These are phyloP conservation scores for Andricus quercusramuli DNA, from an alignment of 2,888 invertebrate species.

Conservation along the genomic window DNA sequence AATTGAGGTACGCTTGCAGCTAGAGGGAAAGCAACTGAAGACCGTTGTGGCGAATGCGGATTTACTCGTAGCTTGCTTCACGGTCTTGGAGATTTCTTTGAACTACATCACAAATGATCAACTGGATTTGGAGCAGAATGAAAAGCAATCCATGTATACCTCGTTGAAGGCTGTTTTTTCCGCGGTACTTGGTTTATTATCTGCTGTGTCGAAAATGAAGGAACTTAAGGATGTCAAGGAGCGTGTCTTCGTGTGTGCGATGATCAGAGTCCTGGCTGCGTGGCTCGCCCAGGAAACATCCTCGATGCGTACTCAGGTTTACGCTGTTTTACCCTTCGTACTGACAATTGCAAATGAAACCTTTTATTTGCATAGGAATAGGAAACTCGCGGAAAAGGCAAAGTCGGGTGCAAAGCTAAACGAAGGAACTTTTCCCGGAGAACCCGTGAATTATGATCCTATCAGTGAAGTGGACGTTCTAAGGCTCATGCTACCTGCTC, in stretches of 20 bases:
- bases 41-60: slow-evolving; percentile 88
- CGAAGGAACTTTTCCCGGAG: slow-evolving; percentile 66
- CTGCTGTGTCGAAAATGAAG: slow-evolving; percentile 86
- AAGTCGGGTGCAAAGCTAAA: slow-evolving; percentile 80
- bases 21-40: slow-evolving; percentile 92
- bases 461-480: slow-evolving; percentile 86
- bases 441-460: slow-evolving; percentile 77
- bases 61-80: slow-evolving; percentile 90
- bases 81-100: slow-evolving; percentile 89
- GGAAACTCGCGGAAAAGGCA: slow-evolving; percentile 85
- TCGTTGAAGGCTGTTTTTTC: slow-evolving; percentile 94
- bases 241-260: slow-evolving; percentile 90
- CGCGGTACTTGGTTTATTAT: slow-evolving; percentile 87
- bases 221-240: slow-evolving; percentile 85
- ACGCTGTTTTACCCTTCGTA: slow-evolving; percentile 89
- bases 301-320: slow-evolving; percentile 91
- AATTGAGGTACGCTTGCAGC: slow-evolving; percentile 95
- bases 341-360: slow-evolving; percentile 90
- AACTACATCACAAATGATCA: slow-evolving; percentile 90
- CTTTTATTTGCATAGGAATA: slow-evolving; percentile 86
- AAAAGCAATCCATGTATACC: slow-evolving; percentile 93
- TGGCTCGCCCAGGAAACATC: slow-evolving; percentile 95
- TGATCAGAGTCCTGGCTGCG: slow-evolving; percentile 90
- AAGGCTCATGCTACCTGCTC: slow-evolving; percentile 90
- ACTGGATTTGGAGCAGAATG: slow-evolving; percentile 92